Evolutionary conservation across 2,113 vertebrate species (phyloP).

Genomic region (Cyanoramphus novaezelandiae): DNA sequence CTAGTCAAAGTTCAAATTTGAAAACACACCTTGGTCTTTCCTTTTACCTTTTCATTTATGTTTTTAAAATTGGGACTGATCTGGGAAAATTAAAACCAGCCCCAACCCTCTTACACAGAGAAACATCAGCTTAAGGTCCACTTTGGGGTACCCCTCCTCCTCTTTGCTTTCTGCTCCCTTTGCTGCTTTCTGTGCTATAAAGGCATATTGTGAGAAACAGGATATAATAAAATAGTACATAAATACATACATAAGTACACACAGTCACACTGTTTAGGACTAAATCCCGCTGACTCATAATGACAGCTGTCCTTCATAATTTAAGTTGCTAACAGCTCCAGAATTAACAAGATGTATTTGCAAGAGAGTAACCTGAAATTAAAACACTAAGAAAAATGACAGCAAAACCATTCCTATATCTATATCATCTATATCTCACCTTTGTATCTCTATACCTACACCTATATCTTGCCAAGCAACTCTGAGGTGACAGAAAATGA

Average conservation of each 20-base stretch:
- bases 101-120: neutral
- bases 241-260: neutral
- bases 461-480: neutral
- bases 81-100: neutral
- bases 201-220: neutral
- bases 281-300: neutral
- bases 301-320: neutral
- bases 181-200: neutral
- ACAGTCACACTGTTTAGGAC: neutral
- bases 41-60: neutral
- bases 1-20: neutral
- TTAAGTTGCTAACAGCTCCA: neutral
- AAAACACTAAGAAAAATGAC: neutral
- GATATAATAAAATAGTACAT: neutral
- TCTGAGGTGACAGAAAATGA: neutral
- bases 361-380: neutral
- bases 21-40: neutral
- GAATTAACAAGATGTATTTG: neutral
- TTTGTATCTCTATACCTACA: neutral
- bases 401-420: neutral
- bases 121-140: neutral
- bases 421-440: neutral
- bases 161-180: neutral
- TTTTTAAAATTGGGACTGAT: neutral
- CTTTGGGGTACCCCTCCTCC: neutral